These are phyloP conservation scores for Leptoclinus maculatus DNA, from an alignment of 2,797 vertebrate species.

Conservation along the genomic window DNA sequence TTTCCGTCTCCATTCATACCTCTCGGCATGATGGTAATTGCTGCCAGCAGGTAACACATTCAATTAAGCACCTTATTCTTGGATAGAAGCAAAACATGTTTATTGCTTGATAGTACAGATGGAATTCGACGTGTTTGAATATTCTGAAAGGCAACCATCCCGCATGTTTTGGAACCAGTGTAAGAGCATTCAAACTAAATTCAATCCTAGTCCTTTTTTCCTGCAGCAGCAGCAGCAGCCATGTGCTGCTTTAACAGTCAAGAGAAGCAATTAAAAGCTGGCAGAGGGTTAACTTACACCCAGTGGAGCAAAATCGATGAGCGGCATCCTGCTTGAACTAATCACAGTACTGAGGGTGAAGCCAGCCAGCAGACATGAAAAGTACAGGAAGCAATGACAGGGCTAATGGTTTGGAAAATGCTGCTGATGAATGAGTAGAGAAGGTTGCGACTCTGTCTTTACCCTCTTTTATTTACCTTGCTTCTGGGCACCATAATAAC, in stretches of 20 bases:
- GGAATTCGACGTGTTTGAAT: conserved; percentile 32
- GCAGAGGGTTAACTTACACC: conserved; percentile 79
- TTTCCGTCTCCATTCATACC: conserved; percentile 47
- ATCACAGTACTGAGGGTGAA: conserved; percentile 73
- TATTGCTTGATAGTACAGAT: conserved; percentile 33
- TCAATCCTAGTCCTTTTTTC: conserved; percentile 1
- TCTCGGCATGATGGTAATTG: conserved; percentile 60
- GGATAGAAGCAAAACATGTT: conserved; percentile 48
- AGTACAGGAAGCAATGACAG: conserved; percentile 80
- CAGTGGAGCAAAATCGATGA: conserved; percentile 78
- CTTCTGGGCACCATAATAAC: conserved; percentile 26
- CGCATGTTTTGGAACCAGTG: conserved; percentile 20
- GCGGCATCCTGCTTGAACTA: conserved; percentile 76
- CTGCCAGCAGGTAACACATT: conserved; percentile 74
- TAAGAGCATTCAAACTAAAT: conserved; percentile 26
- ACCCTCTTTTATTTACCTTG: conserved; percentile 63
- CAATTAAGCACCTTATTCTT: conserved; percentile 70
- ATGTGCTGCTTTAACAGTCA: conserved; percentile 63
- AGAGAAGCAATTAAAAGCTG: conserved; percentile 79
- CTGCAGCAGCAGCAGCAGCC: conserved; percentile 15
- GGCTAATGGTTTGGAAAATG: conserved; percentile 82
- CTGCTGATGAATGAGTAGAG: conserved; percentile 74
- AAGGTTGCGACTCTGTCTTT: conserved; percentile 57
- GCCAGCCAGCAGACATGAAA: conserved; percentile 73
- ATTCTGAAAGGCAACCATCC: conserved; percentile 16